Conservation (phyloP, 2,888 invertebrate genomes). For the Gortyna flavago region DNA sequence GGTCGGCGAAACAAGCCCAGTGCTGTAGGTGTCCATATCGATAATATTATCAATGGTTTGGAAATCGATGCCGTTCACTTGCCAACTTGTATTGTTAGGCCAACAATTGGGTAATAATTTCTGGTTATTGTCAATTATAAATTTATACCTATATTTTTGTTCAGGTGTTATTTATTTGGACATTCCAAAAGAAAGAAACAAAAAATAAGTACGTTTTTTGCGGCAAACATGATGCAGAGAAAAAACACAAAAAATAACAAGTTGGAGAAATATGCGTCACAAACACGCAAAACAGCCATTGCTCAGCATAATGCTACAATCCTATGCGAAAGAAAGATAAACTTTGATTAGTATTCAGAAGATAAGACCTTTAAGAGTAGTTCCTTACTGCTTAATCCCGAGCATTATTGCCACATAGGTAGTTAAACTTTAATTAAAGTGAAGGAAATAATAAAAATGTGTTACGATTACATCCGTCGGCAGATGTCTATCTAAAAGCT, state of each 20-base stretch:
- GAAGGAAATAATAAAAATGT: slow-evolving; percentile 35
- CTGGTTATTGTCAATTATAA: slow-evolving; percentile 44
- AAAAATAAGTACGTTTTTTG: neutral
- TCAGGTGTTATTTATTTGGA: neutral
- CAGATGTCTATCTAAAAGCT: slow-evolving; percentile 23
- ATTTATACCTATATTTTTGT: slow-evolving; percentile 18
- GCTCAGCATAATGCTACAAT: neutral
- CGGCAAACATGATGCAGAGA: neutral
- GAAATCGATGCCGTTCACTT: slow-evolving; percentile 73
- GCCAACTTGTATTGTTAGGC: slow-evolving; percentile 70
- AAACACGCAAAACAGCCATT: neutral
- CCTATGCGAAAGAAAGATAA: neutral
- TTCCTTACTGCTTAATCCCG: neutral
- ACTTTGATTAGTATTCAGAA: neutral
- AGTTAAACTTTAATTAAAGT: neutral
- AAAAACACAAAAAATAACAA: neutral
- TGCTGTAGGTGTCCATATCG: slow-evolving; percentile 75
- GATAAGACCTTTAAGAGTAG: neutral
- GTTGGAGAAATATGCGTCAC: neutral
- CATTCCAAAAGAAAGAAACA: neutral
- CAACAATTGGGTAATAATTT: slow-evolving; percentile 66
- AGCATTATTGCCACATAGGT: neutral
- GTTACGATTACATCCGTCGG: slow-evolving; percentile 19
- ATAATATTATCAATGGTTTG: slow-evolving; percentile 72
- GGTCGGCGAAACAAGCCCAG: slow-evolving; percentile 67